Evolutionary conservation across 2,797 vertebrate species (phyloP), one percentile per base, ranked within the genome.

Genomic region (Syngnathus acus): DNA sequence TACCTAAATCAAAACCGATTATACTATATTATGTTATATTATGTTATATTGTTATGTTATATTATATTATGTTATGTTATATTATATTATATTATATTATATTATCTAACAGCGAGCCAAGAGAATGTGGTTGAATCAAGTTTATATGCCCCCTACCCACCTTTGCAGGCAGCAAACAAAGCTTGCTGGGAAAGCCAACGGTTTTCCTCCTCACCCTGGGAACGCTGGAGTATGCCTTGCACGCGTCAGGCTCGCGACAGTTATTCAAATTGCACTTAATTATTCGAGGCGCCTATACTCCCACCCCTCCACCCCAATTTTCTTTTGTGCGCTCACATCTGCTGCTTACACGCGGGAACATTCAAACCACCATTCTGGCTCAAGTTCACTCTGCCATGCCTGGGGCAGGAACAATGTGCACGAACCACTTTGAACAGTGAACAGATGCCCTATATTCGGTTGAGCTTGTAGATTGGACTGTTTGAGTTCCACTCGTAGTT

Each of bases 171-270:
- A 47, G 64, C 67, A 50, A 10, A 78, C 77, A 80, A 4, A 58
- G 14, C 74, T 70, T 84, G 72, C 45, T 51, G 65, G 72, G 77
- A 74, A 72, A 54, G 65, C 70, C 80, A 90, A 90, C 88, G 85
- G 86, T 82, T 85, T 79, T 81, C 14, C 60, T 32, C 0, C 62
- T 14, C 43, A 70, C 67, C 80, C 82, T 87, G 89, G 86, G 87
- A 89, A 89, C 75, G 74, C 76, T 67, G 73, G 79, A 68, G 77
- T 72, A 88, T 91, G 73, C 67, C 74, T 69, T 74, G 89, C 92
- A 93, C 91, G 90, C 89, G 91, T 83, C 90, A 14, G 85, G 74
- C 86, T 74, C 88, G 85, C 83, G 91, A 88, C 92, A 89, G 92
- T 93, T 93, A 92, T 91, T 92, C 88, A 91, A 91, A 93, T 92